phyloP scores from a whole-genome alignment of 2,888 invertebrate species.

The Cabera pusaria region DNA sequence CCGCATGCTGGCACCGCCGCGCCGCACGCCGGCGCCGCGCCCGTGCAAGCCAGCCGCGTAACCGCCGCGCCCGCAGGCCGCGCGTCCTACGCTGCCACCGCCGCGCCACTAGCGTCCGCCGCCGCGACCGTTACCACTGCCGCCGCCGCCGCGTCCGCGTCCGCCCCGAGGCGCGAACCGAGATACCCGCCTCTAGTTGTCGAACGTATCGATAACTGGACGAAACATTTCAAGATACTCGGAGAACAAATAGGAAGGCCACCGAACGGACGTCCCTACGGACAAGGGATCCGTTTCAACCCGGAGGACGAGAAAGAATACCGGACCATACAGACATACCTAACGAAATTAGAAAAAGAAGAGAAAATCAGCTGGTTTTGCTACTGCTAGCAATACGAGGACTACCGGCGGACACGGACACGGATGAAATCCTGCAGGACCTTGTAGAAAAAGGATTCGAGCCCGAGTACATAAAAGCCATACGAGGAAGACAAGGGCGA shows the following conservation, averaged over 20 bases:
- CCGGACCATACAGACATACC: neutral
- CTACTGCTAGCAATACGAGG: conserved; percentile 1
- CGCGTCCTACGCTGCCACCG: neutral
- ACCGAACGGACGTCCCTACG: conserved; percentile 8
- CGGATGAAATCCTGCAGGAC: neutral
- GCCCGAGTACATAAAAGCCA: neutral
- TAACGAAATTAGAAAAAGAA: too few species aligned
- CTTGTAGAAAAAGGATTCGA: conserved; percentile 1
- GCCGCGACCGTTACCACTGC: neutral
- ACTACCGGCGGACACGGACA: neutral
- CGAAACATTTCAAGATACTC: conserved; percentile 1
- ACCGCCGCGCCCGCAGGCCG: neutral
- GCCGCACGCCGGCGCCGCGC: too few species aligned
- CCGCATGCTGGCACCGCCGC: too few species aligned
- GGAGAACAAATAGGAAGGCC: conserved; percentile 2
- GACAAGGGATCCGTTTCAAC: conserved; percentile 6
- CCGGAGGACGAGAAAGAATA: conserved; percentile 7
- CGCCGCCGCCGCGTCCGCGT: neutral
- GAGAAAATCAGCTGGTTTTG: too few species aligned
- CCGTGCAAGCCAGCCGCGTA: neutral
- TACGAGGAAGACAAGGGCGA: conserved; percentile 7
- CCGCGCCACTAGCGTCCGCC: too few species aligned
- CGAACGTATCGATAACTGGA: conserved; percentile 7
- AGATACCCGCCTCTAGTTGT: conserved; percentile 7
- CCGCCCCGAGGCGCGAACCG: too few species aligned